These are phyloP conservation scores for Cephalopachus bancanus DNA, from an alignment of 2,797 vertebrate species.

Conservation along the genomic window DNA sequence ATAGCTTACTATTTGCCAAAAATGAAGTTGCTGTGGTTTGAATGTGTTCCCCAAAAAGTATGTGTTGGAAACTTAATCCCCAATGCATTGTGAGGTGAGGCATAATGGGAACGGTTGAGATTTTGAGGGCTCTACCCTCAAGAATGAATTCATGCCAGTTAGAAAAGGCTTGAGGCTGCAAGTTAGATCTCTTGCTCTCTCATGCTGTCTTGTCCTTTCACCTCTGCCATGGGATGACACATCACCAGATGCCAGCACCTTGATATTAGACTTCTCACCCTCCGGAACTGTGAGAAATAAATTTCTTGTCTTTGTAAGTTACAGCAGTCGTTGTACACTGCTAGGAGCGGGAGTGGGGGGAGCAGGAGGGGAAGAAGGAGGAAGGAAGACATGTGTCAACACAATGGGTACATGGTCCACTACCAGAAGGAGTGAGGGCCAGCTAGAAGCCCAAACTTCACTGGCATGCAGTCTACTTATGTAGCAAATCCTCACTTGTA, in stretches of 20 bases:
- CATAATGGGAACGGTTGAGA: background rate
- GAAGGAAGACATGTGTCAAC: no score
- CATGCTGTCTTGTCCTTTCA: background rate
- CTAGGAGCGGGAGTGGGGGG: no score
- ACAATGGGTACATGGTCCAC: no score
- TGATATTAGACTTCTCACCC: background rate
- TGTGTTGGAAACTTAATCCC: background rate
- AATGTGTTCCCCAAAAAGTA: background rate
- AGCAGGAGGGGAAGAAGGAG: no score
- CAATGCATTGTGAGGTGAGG: background rate
- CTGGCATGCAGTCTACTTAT: no score
- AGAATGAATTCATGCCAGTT: background rate
- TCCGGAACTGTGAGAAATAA: background rate
- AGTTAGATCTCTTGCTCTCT: background rate
- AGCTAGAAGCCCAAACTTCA: no score
- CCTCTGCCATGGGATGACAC: background rate
- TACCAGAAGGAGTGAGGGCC: no score
- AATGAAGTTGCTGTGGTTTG: background rate
- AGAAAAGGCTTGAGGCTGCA: background rate
- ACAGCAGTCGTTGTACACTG: no score
- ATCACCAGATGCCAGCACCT: background rate
- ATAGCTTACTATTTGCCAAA: constrained; percentile 29
- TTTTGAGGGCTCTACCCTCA: background rate
- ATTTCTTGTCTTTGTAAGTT: background rate
- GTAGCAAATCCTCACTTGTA: no score